These are phyloP conservation scores for Cotesia typhae DNA, from an alignment of 1,140 invertebrate genomes.

Conservation along the genomic window DNA sequence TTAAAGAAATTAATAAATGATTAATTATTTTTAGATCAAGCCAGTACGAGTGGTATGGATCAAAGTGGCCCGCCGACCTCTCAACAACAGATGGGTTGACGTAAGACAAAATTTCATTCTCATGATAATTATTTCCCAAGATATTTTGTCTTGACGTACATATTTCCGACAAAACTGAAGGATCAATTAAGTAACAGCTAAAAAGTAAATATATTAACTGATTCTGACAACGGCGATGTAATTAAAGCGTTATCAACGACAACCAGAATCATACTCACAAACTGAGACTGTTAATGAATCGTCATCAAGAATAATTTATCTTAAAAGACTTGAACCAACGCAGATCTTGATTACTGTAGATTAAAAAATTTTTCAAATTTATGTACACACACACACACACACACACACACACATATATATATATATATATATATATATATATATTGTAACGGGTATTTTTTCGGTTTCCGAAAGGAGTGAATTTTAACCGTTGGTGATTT, in stretches of 20 bases:
- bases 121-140: slow-evolving; percentile 12
- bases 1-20: background rate
- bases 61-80: slow-evolving; percentile 46
- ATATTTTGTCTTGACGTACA: slow-evolving; percentile 8
- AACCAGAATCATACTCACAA: background rate
- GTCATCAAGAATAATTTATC: background rate
- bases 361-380: background rate
- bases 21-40: slow-evolving; percentile 43
- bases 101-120: slow-evolving; percentile 14
- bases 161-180: slow-evolving; percentile 1
- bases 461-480: too few species aligned
- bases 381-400: background rate
- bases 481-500: too few species aligned
- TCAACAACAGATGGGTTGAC: slow-evolving; percentile 48
- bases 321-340: background rate
- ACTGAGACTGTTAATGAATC: background rate
- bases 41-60: slow-evolving; percentile 46
- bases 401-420: background rate
- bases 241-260: background rate
- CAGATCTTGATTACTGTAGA: background rate
- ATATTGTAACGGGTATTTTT: too few species aligned
- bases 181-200: slow-evolving; percentile 2
- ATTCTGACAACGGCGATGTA: background rate
- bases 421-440: background rate
- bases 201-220: background rate